Evolutionary conservation across 2,797 vertebrate species (phyloP), one percentile per base, ranked within the genome.

Genomic region (Halcyon badia): DNA sequence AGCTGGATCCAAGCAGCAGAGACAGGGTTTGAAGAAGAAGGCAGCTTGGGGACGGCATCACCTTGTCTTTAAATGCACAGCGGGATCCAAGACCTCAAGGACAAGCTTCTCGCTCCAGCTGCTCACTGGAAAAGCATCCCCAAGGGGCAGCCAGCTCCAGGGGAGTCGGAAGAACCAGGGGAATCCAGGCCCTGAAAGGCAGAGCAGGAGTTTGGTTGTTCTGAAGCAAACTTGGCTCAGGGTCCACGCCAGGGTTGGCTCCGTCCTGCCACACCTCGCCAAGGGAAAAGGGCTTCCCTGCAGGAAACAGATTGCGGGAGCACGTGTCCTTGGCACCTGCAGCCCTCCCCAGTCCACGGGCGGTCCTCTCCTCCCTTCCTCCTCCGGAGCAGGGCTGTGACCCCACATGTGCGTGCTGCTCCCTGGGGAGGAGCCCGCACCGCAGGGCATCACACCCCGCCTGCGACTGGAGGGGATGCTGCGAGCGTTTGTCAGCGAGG

Each of bases 401-500:
- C 35, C 46, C 39, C 58, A 4, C 22, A 3, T 18, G 2, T 8
- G 11, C 2, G 26, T 16, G 15, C 21, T 10, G 71, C 7, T 51
- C 41, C 60, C 61, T 1, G 3, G 33, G 48, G 18, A 57, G 17
- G 46, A 52, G 51, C 51, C 51, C 17, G 15, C 51, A 17, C 26
- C 33, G 10, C 0, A 0, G 48, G 46, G 11, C 18, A 22, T 18
- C 12, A 4, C 77, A 39, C 19, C 46, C 66, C 1, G 4, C 14
- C 26, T 1, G 0, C 1, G 2, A 18, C n/a, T 4, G 0, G 19
- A 25, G 2, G 12, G 42, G 33, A 14, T 41, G 77, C n/a, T 62
- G 52, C 75, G 21, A 48, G 28, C 1, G 1, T 14, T n/a, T 2
- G 0, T 22, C n/a, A 10, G 62, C 4, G 2, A 42, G 49, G 28